Conservation (phyloP, 2,797 vertebrate genomes). For the Gambelia wislizenii region DNA sequence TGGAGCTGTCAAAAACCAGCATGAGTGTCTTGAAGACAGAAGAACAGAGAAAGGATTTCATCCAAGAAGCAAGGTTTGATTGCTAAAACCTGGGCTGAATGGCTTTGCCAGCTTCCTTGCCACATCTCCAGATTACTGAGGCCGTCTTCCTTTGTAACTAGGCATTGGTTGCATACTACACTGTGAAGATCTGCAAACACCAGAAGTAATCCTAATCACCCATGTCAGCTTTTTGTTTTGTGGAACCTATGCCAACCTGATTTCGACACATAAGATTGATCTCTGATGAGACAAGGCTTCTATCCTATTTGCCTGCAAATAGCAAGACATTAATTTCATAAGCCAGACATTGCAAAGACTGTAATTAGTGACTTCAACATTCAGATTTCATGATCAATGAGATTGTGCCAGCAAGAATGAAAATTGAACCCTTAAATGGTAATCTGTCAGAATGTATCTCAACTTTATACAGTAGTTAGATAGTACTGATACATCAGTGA, state of each 20-base stretch:
- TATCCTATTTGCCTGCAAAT: neutral
- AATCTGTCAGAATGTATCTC: neutral
- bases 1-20: neutral
- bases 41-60: conserved; percentile 1
- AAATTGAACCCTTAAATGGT: neutral
- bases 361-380: conserved; percentile 2
- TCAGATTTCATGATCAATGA: neutral
- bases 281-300: conserved; percentile 1
- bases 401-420: neutral
- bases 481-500: neutral
- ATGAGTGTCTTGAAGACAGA: neutral
- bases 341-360: neutral
- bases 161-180: neutral
- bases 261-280: conserved; percentile 15
- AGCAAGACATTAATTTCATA: conserved; percentile 4
- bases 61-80: neutral
- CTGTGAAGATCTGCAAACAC: neutral
- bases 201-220: neutral
- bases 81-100: conserved; percentile 8
- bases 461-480: neutral
- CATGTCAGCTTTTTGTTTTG: conserved; percentile 5
- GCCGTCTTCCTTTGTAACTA: neutral
- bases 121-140: neutral
- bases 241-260: neutral
- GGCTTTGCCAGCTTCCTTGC: neutral